A percentile compares a stretch with the other conserved stretches of the same genome.
phyloP scores from a whole-genome alignment of 2,113 vertebrate genomes.

The Butorides virescens region DNA sequence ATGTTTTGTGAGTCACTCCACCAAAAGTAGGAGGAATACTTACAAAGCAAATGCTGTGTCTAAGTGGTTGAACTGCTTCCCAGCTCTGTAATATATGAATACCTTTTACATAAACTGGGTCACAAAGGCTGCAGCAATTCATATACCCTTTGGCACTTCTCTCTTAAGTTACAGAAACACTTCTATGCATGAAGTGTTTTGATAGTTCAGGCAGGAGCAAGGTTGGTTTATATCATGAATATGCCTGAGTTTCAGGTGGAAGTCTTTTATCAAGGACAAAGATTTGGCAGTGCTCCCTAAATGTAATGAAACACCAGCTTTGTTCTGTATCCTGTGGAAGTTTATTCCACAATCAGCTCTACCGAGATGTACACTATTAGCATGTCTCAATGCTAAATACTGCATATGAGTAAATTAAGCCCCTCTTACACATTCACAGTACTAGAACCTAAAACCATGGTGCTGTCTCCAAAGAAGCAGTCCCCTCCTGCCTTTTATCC shows the following conservation, averaged over 20 bases:
- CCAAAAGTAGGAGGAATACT: background rate
- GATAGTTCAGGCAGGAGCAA: background rate
- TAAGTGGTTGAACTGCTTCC: background rate
- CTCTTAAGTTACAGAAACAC: background rate
- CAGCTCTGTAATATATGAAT: background rate
- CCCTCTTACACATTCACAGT: background rate
- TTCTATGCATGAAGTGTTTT: background rate
- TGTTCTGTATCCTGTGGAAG: background rate
- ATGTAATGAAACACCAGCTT: background rate
- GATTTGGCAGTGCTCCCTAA: background rate
- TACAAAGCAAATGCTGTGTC: background rate
- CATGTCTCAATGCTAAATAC: background rate
- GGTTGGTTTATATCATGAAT: background rate
- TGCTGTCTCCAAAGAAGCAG: background rate
- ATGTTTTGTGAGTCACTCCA: background rate
- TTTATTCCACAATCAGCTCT: background rate
- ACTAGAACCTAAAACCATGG: background rate
- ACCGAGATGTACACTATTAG: background rate
- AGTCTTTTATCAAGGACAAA: background rate
- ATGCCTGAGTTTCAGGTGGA: background rate
- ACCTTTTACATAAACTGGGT: background rate
- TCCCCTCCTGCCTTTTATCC: background rate
- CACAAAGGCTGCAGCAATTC: background rate
- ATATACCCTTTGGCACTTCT: background rate
- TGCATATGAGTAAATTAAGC: background rate